Conservation (phyloP, 2,888 invertebrate species). For the Sarcophaga variegata region DNA sequence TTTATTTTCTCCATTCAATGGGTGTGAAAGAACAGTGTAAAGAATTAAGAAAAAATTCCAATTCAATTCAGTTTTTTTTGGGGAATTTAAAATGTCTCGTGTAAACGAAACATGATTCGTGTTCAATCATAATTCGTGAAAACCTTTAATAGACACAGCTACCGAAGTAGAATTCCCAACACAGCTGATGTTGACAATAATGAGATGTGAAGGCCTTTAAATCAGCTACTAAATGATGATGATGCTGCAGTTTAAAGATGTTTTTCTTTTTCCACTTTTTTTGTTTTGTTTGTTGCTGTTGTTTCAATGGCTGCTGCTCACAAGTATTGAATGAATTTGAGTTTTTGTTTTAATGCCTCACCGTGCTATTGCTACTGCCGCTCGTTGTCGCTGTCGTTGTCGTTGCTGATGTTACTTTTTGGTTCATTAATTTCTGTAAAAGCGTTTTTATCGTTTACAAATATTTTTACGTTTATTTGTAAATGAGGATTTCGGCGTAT, state of each 20-base stretch:
- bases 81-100: conserved; percentile 44
- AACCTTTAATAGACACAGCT: conserved; percentile 45
- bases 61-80: conserved; percentile 19
- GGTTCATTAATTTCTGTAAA: conserved; percentile 66
- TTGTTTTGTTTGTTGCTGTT: background rate
- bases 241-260: conserved; percentile 57
- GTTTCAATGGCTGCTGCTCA: conserved; percentile 30
- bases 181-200: conserved; percentile 43
- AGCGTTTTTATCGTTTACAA: conserved; percentile 68
- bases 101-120: conserved; percentile 62
- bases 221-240: conserved; percentile 28
- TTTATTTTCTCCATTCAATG: conserved; percentile 28
- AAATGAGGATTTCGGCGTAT: conserved; percentile 69
- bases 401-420: conserved; percentile 47
- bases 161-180: conserved; percentile 3
- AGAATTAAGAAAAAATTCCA: conserved; percentile 10
- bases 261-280: background rate
- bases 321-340: conserved; percentile 21
- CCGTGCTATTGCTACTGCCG: conserved; percentile 33
- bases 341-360: conserved; percentile 34
- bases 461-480: conserved; percentile 69
- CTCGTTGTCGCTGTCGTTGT: background rate
- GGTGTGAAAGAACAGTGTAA: background rate
- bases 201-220: background rate
- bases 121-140: conserved; percentile 65